Percentiles rank a stretch among this genome's conserved stretches.
Conservation (phyloP, 2,113 vertebrate species). For the Sterna hirundo region DNA sequence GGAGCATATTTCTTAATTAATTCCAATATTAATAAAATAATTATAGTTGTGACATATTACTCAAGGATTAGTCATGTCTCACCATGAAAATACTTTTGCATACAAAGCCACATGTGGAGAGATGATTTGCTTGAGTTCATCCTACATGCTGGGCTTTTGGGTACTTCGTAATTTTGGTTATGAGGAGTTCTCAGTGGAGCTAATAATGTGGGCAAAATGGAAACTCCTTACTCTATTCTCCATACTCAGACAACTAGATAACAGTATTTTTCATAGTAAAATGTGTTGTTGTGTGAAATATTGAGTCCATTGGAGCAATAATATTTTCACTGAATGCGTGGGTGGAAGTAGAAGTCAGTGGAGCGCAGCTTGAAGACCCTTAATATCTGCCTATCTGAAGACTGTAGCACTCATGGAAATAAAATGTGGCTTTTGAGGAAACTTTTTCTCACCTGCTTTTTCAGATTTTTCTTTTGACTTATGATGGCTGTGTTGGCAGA, state of each 20-base stretch:
- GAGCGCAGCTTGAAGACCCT: accelerated
- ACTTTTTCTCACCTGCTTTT: not conserved
- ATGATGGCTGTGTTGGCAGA: not conserved
- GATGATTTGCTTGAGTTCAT: not conserved
- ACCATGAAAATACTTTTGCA: slow-evolving; percentile 12
- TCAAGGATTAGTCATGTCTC: not conserved
- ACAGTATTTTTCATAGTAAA: not conserved
- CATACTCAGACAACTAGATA: not conserved
- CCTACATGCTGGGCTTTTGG: not conserved
- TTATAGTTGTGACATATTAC: not conserved
- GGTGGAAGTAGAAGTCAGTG: not conserved
- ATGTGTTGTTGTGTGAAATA: not conserved
- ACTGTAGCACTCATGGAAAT: not conserved
- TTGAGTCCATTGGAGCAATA: not conserved
- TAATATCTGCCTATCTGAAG: not conserved
- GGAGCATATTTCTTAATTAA: not conserved
- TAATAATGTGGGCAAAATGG: not conserved
- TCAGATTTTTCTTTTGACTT: not conserved
- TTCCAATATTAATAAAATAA: slow-evolving; percentile 12
- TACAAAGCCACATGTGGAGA: not conserved
- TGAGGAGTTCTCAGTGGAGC: not conserved
- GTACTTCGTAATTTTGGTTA: not conserved
- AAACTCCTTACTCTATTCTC: not conserved
- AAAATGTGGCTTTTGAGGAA: not conserved
- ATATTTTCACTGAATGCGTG: not conserved